Conservation (phyloP, 2,888 invertebrate species). For the Colletes collaris region DNA sequence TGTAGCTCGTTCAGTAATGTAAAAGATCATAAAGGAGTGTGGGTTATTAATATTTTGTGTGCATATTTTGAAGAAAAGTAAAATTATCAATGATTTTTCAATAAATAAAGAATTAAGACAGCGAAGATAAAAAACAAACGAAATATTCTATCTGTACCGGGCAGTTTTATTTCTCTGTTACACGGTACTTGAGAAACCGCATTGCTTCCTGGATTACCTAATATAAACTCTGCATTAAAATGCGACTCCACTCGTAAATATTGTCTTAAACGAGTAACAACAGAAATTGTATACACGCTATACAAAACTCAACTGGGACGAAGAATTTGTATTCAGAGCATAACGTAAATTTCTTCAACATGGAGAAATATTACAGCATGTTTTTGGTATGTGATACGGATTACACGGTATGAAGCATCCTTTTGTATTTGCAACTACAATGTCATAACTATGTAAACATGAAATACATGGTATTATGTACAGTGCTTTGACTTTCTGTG, state of each 20-base stretch:
- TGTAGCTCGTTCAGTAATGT: too few relatives aligned
- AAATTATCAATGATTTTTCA: too few relatives aligned
- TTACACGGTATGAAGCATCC: conserved; percentile 45
- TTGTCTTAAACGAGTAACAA: not conserved
- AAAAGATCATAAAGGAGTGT: too few relatives aligned
- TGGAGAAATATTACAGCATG: conserved; percentile 28
- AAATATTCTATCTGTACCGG: too few relatives aligned
- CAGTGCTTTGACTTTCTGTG: too few relatives aligned
- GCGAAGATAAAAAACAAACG: too few relatives aligned
- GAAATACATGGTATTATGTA: not conserved
- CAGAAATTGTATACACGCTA: not conserved
- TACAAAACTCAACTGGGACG: not conserved
- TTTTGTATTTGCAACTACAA: not conserved
- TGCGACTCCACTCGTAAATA: not conserved
- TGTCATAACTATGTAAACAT: not conserved
- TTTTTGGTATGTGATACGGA: conserved; percentile 47
- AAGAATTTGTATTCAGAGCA: conserved; percentile 48
- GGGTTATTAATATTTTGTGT: too few relatives aligned
- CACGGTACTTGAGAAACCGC: not conserved
- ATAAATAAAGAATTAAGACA: too few relatives aligned
- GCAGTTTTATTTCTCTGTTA: not conserved
- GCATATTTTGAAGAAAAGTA: too few relatives aligned
- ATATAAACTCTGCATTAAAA: conserved; percentile 12
- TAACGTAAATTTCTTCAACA: conserved; percentile 43
- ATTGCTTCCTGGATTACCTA: not conserved